Percentiles rank a stretch among this genome's conserved stretches.
These are phyloP conservation scores for Mesoclemmys tuberculata DNA, from an alignment of 2,113 vertebrate genomes.

Conservation along the genomic window DNA sequence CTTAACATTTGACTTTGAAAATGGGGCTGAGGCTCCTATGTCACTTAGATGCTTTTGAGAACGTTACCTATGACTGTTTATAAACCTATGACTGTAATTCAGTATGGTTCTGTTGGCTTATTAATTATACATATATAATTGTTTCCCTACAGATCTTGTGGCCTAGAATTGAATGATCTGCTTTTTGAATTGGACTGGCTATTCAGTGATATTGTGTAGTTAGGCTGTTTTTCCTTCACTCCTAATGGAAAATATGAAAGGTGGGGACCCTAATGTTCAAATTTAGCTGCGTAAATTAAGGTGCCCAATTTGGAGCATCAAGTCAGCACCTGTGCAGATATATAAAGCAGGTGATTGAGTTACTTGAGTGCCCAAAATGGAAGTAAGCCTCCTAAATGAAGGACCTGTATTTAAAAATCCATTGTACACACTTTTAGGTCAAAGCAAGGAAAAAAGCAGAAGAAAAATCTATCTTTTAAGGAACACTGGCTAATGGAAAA, in stretches of 20 bases:
- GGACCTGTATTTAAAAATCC: no score
- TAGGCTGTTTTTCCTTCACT: not conserved
- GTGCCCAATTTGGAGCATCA: not conserved
- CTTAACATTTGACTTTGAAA: not conserved
- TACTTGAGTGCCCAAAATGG: not conserved
- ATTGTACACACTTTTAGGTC: no score
- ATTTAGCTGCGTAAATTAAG: not conserved
- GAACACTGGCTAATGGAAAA: not conserved
- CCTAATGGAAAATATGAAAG: not conserved
- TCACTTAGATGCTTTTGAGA: not conserved
- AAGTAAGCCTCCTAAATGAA: no score
- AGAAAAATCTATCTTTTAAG: no score
- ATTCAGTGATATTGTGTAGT: not conserved
- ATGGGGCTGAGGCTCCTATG: no score
- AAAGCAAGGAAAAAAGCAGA: no score
- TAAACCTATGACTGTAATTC: conserved; percentile 47
- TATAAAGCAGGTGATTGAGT: not conserved
- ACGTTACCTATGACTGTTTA: not conserved
- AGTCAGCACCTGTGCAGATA: not conserved
- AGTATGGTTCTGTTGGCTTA: conserved; percentile 41
- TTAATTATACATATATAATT: conserved; percentile 55
- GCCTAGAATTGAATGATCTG: not conserved
- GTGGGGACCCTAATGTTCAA: not conserved
- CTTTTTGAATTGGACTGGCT: not conserved
- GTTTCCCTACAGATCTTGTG: not conserved